Conservation (phyloP, 2,797 vertebrate genomes). For the Pseudochirops corinnae region DNA sequence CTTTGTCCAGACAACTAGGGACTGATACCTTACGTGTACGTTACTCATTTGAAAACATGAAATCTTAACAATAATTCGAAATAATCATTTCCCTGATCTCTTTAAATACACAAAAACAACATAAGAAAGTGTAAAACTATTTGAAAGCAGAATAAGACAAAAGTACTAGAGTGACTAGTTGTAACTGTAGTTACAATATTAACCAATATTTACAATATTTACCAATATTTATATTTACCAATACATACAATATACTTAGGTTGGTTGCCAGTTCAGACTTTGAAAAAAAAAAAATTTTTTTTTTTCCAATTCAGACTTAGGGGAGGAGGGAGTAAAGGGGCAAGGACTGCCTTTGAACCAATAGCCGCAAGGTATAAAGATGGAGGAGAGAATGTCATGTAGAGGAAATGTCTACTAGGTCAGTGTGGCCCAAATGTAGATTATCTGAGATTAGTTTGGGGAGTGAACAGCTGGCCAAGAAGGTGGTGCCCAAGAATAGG, state of each 20-base stretch:
- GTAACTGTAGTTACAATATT: neutral
- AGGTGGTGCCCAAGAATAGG: neutral
- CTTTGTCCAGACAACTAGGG: neutral
- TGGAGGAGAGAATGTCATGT: neutral
- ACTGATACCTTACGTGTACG: neutral
- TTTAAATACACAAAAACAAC: neutral
- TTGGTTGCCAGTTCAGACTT: neutral
- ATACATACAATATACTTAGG: neutral
- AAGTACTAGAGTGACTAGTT: neutral
- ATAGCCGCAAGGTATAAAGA: neutral
- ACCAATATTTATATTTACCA: neutral
- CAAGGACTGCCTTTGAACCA: neutral
- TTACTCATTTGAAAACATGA: neutral
- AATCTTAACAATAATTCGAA: neutral
- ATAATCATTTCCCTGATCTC: neutral
- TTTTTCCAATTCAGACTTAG: neutral
- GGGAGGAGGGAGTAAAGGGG: neutral
- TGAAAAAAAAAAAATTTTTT: neutral
- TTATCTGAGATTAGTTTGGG: neutral
- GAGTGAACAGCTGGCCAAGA: neutral
- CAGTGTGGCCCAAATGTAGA: neutral
- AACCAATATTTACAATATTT: no score
- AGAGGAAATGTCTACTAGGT: neutral
- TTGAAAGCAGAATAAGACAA: neutral
- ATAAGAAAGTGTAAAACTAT: neutral